Evolutionary conservation across 2,888 invertebrate genomes (phyloP).

Genomic region (Germaria angustata): DNA sequence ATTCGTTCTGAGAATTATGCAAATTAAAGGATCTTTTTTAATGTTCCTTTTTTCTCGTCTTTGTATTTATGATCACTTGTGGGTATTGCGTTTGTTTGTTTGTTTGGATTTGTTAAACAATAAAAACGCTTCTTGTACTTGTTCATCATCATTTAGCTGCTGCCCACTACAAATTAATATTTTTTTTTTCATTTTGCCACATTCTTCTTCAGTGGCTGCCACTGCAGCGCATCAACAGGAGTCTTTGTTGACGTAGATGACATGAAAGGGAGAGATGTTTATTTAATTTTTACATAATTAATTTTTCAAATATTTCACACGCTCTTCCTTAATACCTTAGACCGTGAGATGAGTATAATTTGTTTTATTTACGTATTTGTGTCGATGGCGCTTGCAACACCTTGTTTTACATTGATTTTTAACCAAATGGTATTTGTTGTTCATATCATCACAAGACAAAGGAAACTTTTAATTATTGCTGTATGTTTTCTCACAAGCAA

Average conservation of each 20-base stretch:
- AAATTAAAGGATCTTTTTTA: conserved; percentile 66
- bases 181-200: conserved; percentile 14
- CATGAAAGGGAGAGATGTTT: conserved; percentile 52
- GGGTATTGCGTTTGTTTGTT: conserved; percentile 34
- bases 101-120: conserved; percentile 53
- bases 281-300: conserved; percentile 64
- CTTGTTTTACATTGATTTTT: not conserved
- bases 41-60: not conserved
- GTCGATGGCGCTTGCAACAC: conserved; percentile 22
- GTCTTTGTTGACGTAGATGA: conserved; percentile 41
- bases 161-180: conserved; percentile 45
- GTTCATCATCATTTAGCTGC: conserved; percentile 38
- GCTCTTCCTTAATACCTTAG: conserved; percentile 39
- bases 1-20: conserved; percentile 66
- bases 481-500: not conserved
- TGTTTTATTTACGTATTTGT: not conserved
- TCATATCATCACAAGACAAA: not conserved
- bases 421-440: conserved; percentile 13
- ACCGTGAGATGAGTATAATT: conserved; percentile 14
- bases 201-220: conserved; percentile 15
- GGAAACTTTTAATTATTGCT: not conserved
- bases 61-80: conserved; percentile 49
- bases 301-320: conserved; percentile 65
- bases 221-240: conserved; percentile 10
- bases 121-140: conserved; percentile 40